A percentile compares a stretch with the other conserved stretches of the same genome.
Evolutionary conservation across 2,113 vertebrate genomes (phyloP).

Genomic region (Pterophyllum scalare): DNA sequence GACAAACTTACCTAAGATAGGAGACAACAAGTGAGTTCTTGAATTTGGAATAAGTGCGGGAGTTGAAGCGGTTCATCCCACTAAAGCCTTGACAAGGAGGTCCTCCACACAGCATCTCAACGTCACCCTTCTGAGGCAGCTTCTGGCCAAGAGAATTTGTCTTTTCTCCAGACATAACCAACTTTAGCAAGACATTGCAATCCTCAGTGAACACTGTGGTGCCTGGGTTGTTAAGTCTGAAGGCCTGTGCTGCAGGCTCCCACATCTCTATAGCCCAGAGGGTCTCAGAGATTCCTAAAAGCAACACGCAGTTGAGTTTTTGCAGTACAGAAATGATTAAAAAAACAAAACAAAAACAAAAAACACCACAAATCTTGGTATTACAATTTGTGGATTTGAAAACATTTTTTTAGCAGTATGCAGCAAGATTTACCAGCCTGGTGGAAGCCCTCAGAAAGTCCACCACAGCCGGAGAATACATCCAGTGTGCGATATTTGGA

Average conservation of each 20-base stretch:
- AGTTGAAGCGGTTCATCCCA: slow-evolving; percentile 99
- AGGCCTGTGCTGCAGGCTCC: slow-evolving; percentile 96
- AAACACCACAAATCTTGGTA: neutral
- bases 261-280: slow-evolving; percentile 98
- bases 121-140: slow-evolving; percentile 94
- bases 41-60: slow-evolving; percentile 96
- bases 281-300: slow-evolving; percentile 82
- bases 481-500: slow-evolving; percentile 90
- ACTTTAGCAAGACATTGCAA: slow-evolving; percentile 92
- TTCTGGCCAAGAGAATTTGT: slow-evolving; percentile 90
- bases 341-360: neutral
- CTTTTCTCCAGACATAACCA: slow-evolving; percentile 94
- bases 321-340: too few species aligned
- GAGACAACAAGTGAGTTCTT: slow-evolving; percentile 98
- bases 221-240: slow-evolving; percentile 92
- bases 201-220: slow-evolving; percentile 97
- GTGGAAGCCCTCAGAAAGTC: slow-evolving; percentile 95
- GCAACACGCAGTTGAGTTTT: neutral
- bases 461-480: slow-evolving; percentile 96
- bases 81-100: slow-evolving; percentile 98
- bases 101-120: slow-evolving; percentile 95
- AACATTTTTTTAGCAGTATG: neutral
- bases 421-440: slow-evolving; percentile 86
- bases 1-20: slow-evolving; percentile 87
- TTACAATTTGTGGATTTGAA: neutral